Evolutionary conservation across 2,888 invertebrate genomes (phyloP).

Genomic region (Macaria notata): DNA sequence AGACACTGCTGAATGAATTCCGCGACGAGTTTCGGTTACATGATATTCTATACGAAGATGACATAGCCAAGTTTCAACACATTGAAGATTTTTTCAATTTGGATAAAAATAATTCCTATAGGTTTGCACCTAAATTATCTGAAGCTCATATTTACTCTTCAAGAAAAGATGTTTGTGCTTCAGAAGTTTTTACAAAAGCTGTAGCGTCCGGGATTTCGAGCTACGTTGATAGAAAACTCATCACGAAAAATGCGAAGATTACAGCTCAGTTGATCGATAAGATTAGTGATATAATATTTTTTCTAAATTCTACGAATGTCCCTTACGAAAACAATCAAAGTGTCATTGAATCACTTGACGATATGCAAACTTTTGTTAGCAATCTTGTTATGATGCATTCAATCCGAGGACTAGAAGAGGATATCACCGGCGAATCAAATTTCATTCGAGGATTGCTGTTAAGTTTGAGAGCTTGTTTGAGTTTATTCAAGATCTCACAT

Average conservation of each 20-base stretch:
- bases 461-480: constrained; percentile 3
- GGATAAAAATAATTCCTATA: constrained; percentile 4
- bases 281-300: constrained; percentile 3
- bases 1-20: constrained; percentile 2
- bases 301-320: constrained; percentile 5
- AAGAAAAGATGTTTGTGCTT: background rate
- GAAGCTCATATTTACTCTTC: constrained; percentile 6
- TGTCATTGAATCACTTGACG: no score
- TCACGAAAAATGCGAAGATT: constrained; percentile 3
- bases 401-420: no score
- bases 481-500: background rate
- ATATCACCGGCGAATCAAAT: background rate
- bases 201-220: constrained; percentile 15
- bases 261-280: constrained; percentile 9
- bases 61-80: constrained; percentile 9
- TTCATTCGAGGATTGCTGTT: constrained; percentile 4
- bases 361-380: constrained; percentile 1
- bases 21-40: constrained; percentile 1
- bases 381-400: background rate
- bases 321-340: no score
- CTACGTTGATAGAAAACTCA: constrained; percentile 10
- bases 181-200: constrained; percentile 9
- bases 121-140: constrained; percentile 17
- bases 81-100: constrained; percentile 13
- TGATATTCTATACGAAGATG: background rate